Evolutionary conservation across 2,888 invertebrate genomes (phyloP).

Genomic region (Leptinotarsa haldemani): DNA sequence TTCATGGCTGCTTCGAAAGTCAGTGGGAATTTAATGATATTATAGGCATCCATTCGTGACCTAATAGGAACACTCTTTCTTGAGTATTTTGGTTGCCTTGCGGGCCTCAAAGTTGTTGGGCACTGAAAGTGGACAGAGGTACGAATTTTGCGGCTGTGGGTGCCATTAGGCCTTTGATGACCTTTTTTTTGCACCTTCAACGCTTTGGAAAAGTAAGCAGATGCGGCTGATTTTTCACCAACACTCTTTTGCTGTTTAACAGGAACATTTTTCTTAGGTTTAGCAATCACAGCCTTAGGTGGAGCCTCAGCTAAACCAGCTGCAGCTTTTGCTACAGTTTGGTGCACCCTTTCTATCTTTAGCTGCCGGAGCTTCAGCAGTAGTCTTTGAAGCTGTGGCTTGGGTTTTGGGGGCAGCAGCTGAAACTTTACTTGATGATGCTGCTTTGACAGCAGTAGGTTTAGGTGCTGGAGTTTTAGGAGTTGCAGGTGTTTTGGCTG

Average conservation of each 20-base stretch:
- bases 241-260: constrained; percentile 70
- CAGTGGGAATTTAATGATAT: constrained; percentile 97
- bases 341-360: constrained; percentile 55
- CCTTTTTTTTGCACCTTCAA: constrained; percentile 90
- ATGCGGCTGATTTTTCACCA: constrained; percentile 64
- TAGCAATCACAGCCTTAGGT: constrained; percentile 67
- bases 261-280: constrained; percentile 69
- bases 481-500: constrained; percentile 47
- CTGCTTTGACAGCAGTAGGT: constrained; percentile 54
- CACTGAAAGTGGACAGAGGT: constrained; percentile 96
- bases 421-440: constrained; percentile 58
- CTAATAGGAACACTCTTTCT: constrained; percentile 89
- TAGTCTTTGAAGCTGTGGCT: constrained; percentile 65
- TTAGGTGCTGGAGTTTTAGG: constrained; percentile 58
- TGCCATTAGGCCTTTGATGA: constrained; percentile 93
- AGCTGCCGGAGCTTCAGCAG: constrained; percentile 44
- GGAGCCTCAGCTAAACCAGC: constrained; percentile 53
- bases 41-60: constrained; percentile 96
- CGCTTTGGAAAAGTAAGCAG: constrained; percentile 76
- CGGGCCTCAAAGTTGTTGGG: constrained; percentile 92
- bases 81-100: constrained; percentile 94
- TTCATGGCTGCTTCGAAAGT: constrained; percentile 99
- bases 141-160: constrained; percentile 89
- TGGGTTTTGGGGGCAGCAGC: constrained; percentile 44
- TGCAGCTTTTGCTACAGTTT: constrained; percentile 59